A percentile compares a stretch with the other conserved stretches of the same genome.
Evolutionary conservation across 2,797 vertebrate species (phyloP).

Genomic region (Rhinoraja longicauda): DNA sequence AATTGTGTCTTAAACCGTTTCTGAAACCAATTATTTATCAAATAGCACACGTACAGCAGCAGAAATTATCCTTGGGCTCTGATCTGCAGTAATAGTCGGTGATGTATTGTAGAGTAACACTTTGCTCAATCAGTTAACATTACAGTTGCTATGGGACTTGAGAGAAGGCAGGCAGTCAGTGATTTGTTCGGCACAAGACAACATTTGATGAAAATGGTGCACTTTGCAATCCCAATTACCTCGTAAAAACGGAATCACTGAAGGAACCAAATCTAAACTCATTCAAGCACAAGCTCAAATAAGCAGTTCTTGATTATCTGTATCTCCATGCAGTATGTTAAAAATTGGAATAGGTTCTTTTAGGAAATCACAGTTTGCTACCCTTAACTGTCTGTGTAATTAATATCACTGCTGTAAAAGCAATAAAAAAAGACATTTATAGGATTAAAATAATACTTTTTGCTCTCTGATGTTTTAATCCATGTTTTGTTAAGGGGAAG

Average conservation of each 20-base stretch:
- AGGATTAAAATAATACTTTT: not conserved
- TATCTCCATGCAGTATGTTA: not conserved
- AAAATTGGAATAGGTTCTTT: conserved; percentile 3
- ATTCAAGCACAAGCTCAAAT: not conserved
- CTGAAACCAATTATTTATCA: conserved; percentile 16
- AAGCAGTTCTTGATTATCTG: not conserved
- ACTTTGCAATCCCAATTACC: conserved; percentile 30
- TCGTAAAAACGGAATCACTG: conserved; percentile 8
- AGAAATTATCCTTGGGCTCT: not conserved
- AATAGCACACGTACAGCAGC: not conserved
- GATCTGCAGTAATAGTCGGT: conserved; percentile 14
- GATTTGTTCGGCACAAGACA: conserved; percentile 29
- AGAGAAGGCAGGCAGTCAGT: not conserved
- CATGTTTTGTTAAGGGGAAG: not conserved
- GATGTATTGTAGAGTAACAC: conserved; percentile 6
- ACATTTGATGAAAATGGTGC: conserved; percentile 26
- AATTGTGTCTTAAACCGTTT: conserved; percentile 20
- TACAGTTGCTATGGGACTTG: not conserved
- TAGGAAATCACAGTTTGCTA: not conserved
- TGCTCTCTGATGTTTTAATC: not conserved
- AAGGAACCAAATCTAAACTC: not conserved
- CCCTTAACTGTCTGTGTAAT: not conserved
- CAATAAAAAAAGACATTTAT: not conserved
- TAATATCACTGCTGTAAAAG: not conserved
- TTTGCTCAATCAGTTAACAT: conserved; percentile 25